Percentiles rank a stretch among this genome's conserved stretches.
Evolutionary conservation across 2,113 vertebrate species (phyloP).

Genomic region (Chunga burmeisteri): DNA sequence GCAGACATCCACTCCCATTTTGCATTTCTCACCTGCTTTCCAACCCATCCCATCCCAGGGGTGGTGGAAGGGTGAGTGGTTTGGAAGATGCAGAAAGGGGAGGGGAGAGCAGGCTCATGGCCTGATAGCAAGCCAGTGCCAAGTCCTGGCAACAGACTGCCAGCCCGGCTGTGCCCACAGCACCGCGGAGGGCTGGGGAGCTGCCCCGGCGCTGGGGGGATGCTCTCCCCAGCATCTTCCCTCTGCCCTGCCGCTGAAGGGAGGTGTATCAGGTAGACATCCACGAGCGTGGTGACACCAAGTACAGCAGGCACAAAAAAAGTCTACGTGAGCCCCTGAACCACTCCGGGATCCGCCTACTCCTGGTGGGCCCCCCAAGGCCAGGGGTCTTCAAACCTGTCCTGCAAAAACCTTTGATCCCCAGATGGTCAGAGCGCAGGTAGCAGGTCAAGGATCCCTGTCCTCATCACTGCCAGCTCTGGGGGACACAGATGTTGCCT

Average conservation of each 20-base stretch:
- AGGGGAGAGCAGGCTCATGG: background rate
- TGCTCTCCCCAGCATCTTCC: background rate
- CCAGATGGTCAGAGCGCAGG: background rate
- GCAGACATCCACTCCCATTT: background rate
- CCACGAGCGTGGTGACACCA: fast-evolving
- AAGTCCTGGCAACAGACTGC: fast-evolving
- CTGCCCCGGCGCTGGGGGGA: background rate
- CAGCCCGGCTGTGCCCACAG: fast-evolving
- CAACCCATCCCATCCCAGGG: fast-evolving
- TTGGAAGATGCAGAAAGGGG: background rate
- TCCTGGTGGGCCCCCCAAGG: fast-evolving
- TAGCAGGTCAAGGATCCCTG: background rate
- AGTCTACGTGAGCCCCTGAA: background rate
- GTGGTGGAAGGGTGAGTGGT: background rate
- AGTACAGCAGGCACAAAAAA: background rate
- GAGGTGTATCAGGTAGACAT: background rate
- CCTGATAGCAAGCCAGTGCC: background rate
- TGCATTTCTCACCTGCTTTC: background rate
- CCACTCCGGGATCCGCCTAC: fast-evolving
- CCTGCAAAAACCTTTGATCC: background rate
- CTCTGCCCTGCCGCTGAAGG: background rate
- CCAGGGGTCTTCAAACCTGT: background rate
- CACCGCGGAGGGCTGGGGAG: background rate
- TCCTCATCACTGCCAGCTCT: background rate
- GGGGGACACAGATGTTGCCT: background rate